phyloP scores from a whole-genome alignment of 2,797 vertebrate species.

The Platalea minor region DNA sequence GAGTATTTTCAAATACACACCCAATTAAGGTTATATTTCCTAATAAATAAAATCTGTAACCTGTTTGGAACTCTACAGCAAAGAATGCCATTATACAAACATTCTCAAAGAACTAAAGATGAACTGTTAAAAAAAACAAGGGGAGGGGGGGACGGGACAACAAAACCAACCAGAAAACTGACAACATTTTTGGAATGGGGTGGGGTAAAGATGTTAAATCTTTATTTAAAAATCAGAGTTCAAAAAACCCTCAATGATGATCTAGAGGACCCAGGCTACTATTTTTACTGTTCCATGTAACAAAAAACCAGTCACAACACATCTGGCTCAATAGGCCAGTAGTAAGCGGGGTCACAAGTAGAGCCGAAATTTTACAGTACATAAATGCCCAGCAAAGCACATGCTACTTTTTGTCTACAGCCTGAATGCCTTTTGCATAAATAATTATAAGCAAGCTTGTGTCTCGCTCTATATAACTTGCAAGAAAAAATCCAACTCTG shows the following conservation, averaged over 20 bases:
- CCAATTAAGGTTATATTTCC: neutral
- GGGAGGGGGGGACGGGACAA: too few species aligned
- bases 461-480: neutral
- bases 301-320: neutral
- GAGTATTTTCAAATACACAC: neutral
- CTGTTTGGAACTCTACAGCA: neutral
- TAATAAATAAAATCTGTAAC: neutral
- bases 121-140: neutral
- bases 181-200: neutral
- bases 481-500: neutral
- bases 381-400: neutral
- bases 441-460: neutral
- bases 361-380: neutral
- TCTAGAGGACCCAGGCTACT: neutral
- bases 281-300: neutral
- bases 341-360: neutral
- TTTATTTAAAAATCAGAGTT: neutral
- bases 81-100: neutral
- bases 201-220: neutral
- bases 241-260: neutral
- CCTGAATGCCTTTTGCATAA: neutral
- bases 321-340: neutral
- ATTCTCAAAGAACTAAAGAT: neutral
- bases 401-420: neutral
- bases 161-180: neutral